Evolutionary conservation across 2,113 vertebrate genomes (phyloP).

Genomic region (Pseudorasbora parva): DNA sequence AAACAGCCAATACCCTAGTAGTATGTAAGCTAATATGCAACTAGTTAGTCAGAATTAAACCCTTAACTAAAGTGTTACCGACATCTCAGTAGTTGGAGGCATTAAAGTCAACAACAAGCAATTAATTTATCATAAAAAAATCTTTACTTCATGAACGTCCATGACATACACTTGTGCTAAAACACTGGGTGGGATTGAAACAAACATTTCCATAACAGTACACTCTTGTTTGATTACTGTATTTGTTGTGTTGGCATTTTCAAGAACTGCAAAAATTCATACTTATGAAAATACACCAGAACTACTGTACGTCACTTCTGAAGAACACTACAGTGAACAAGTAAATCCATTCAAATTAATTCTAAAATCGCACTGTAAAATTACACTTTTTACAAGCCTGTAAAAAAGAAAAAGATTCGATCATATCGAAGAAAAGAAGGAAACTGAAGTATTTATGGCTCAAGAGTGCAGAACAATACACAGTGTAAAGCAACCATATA

Average conservation of each 20-base stretch:
- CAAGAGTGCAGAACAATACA: constrained; percentile 72
- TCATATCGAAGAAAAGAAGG: constrained; percentile 43
- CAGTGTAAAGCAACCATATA: constrained; percentile 61
- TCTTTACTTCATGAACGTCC: constrained; percentile 58
- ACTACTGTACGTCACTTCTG: constrained; percentile 44
- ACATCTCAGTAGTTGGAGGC: constrained; percentile 1
- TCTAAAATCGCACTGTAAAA: constrained; percentile 39
- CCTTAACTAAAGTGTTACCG: too few species aligned
- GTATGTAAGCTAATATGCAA: too few species aligned
- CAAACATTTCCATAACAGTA: constrained; percentile 42
- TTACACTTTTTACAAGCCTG: constrained; percentile 60
- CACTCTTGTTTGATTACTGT: constrained; percentile 38
- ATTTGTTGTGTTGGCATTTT: constrained; percentile 44
- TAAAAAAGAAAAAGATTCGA: constrained; percentile 46
- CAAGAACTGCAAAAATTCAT: constrained; percentile 49
- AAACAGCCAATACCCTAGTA: too few species aligned
- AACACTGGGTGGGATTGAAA: constrained; percentile 39
- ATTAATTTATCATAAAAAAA: constrained; percentile 56
- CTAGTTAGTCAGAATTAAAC: too few species aligned
- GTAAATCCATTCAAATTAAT: constrained; percentile 19
- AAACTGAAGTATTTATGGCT: constrained; percentile 75
- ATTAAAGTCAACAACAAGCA: constrained; percentile 49
- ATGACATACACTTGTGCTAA: constrained; percentile 54
- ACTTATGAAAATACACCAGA: constrained; percentile 36
- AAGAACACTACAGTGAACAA: constrained; percentile 39